phyloP scores from a whole-genome alignment of 2,888 invertebrate species.

The Aromia moschata region DNA sequence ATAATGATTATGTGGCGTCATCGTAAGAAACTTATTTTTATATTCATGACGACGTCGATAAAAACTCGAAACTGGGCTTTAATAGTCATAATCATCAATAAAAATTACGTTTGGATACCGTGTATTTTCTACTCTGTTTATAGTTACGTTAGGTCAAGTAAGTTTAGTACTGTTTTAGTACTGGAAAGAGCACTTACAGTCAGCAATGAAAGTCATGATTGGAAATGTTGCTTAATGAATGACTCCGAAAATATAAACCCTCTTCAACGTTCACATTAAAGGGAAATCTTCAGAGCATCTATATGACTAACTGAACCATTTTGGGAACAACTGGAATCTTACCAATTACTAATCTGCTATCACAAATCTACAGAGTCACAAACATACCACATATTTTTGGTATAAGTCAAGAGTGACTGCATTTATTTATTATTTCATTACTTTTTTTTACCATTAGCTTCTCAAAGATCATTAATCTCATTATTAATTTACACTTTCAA shows the following conservation, averaged over 20 bases:
- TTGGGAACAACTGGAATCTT: background rate
- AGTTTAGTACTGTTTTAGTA: background rate
- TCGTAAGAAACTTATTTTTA: conserved; percentile 4
- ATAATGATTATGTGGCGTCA: conserved; percentile 5
- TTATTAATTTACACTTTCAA: too few relatives aligned
- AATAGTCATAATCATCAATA: background rate
- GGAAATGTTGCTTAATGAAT: background rate
- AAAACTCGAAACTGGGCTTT: background rate
- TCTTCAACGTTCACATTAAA: background rate
- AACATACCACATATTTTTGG: too few relatives aligned
- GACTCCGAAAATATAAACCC: background rate
- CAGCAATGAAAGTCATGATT: background rate
- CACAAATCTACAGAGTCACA: too few relatives aligned
- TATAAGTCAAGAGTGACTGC: too few relatives aligned
- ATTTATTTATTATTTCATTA: too few relatives aligned
- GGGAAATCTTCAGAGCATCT: background rate
- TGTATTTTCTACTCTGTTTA: background rate
- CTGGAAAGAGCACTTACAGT: background rate
- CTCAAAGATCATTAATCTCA: too few relatives aligned
- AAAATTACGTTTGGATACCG: background rate
- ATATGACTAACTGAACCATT: background rate
- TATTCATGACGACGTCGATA: background rate
- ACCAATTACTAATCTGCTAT: background rate
- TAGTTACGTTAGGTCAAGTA: background rate
- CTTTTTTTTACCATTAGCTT: too few relatives aligned